phyloP scores from a whole-genome alignment of 2,797 vertebrate species.

The Enteromius mattozi region DNA sequence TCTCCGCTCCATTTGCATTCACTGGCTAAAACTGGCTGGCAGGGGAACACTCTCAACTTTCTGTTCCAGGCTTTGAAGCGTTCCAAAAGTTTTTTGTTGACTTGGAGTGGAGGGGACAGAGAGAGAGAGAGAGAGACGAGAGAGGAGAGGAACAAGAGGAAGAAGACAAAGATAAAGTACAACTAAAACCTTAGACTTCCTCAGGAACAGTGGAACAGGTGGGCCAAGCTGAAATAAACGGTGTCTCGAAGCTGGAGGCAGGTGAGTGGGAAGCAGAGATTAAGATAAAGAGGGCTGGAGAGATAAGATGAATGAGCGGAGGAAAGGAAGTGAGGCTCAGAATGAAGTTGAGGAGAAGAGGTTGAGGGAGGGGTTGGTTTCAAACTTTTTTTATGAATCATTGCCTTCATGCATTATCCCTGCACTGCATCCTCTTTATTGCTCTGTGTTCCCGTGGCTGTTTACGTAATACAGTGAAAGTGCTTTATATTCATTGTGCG shows the following conservation, averaged over 20 bases:
- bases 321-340: conserved; percentile 16
- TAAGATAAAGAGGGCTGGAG: conserved; percentile 50
- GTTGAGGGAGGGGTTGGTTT: conserved; percentile 46
- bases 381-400: conserved; percentile 49
- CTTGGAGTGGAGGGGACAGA: conserved; percentile 18
- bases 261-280: conserved; percentile 42
- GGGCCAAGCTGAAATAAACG: conserved; percentile 49
- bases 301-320: conserved; percentile 53
- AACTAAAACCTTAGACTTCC: conserved; percentile 30
- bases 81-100: conserved; percentile 68
- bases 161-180: conserved; percentile 56
- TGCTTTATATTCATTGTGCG: conserved; percentile 10
- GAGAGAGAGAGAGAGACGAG: conserved; percentile 40
- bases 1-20: conserved; percentile 80
- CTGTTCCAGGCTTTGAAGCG: conserved; percentile 74
- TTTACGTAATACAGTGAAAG: conserved; percentile 36
- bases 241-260: conserved; percentile 43
- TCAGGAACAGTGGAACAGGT: conserved; percentile 44
- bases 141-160: conserved; percentile 50
- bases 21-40: conserved; percentile 71
- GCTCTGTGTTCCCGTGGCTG: conserved; percentile 36
- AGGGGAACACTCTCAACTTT: conserved; percentile 77
- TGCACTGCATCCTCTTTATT: conserved; percentile 45
- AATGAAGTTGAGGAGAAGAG: conserved; percentile 33
- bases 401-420: conserved; percentile 38